These are phyloP conservation scores for Lithosia quadra DNA, from an alignment of 2,888 invertebrate genomes.

Conservation along the genomic window DNA sequence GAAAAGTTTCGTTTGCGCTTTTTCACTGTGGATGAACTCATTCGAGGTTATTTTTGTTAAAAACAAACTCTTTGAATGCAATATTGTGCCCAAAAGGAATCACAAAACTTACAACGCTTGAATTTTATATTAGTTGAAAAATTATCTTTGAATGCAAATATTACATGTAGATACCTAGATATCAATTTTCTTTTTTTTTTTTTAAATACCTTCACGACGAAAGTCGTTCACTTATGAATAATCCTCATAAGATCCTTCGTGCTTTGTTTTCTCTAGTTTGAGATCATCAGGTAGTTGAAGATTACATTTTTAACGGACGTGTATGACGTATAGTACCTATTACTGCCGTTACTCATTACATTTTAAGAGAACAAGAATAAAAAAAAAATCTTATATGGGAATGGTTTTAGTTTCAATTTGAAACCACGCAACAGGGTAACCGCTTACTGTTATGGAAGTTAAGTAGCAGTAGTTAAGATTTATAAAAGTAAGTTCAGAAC, in stretches of 20 bases:
- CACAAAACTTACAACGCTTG: not conserved
- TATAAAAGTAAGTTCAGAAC: no score
- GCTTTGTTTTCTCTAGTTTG: no score
- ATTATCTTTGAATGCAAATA: not conserved
- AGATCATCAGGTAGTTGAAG: no score
- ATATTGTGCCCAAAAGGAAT: conserved; percentile 8
- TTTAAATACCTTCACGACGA: no score
- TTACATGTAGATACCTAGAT: not conserved
- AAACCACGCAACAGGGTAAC: not conserved
- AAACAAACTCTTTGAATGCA: conserved; percentile 35
- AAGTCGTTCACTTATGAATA: no score
- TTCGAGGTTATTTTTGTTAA: conserved; percentile 36
- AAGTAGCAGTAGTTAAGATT: no score
- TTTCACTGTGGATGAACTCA: conserved; percentile 50
- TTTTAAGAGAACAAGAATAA: not conserved
- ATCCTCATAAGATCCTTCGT: no score
- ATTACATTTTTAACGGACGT: no score
- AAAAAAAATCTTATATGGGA: no score
- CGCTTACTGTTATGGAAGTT: not conserved
- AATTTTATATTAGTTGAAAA: not conserved
- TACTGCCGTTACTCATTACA: not conserved
- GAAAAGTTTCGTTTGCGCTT: conserved; percentile 62
- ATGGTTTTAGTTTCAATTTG: not conserved
- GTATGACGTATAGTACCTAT: no score
- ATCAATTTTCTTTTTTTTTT: no score